phyloP scores from a whole-genome alignment of 2,888 invertebrate genomes.

The Therioaphis trifolii region DNA sequence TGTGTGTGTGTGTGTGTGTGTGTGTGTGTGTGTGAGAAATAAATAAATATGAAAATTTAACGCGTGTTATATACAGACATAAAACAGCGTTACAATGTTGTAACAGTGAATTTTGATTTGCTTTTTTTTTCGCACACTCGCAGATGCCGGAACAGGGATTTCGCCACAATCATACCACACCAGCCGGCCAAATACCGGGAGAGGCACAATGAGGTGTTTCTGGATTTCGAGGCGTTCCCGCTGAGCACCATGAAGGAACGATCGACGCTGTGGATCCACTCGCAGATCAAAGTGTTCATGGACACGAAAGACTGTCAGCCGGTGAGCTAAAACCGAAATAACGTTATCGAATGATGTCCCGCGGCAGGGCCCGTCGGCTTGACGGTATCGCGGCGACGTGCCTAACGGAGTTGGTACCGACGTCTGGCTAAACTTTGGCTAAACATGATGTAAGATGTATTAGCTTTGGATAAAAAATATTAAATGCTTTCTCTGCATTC shows the following conservation, averaged over 20 bases:
- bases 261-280: constrained; percentile 89
- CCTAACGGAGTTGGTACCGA: too few relatives aligned
- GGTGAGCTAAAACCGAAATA: constrained; percentile 69
- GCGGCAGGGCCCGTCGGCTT: too few relatives aligned
- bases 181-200: constrained; percentile 87
- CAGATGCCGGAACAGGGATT: constrained; percentile 85
- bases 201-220: constrained; percentile 85
- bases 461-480: too few relatives aligned
- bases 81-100: neutral
- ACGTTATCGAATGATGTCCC: too few relatives aligned
- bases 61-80: too few relatives aligned
- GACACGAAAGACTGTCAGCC: constrained; percentile 87
- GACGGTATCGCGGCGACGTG: too few relatives aligned
- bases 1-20: too few relatives aligned
- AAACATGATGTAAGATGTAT: too few relatives aligned
- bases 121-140: neutral
- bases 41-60: too few relatives aligned
- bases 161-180: constrained; percentile 87
- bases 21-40: too few relatives aligned
- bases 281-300: constrained; percentile 91
- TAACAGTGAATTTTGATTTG: neutral
- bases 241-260: constrained; percentile 88
- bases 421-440: too few relatives aligned
- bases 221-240: constrained; percentile 89
- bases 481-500: too few relatives aligned